A percentile compares a stretch with the other conserved stretches of the same genome.
Evolutionary conservation across 2,113 vertebrate genomes (phyloP).

Genomic region (Eira barbara): DNA sequence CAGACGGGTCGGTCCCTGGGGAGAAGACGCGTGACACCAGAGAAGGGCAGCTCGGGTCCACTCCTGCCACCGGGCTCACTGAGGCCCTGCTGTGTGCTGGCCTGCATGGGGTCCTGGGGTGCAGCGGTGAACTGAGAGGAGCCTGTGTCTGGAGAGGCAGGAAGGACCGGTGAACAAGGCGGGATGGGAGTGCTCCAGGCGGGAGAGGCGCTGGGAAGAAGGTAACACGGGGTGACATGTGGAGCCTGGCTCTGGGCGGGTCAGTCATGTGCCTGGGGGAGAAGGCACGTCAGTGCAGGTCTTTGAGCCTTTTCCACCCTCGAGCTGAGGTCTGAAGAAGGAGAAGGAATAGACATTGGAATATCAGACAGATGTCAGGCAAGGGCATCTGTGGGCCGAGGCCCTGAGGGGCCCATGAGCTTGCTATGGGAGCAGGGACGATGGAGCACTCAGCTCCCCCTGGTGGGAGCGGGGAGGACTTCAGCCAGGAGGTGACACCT

Average conservation of each 20-base stretch:
- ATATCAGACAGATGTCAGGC: accelerated
- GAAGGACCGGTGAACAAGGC: not conserved
- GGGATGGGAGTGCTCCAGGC: accelerated
- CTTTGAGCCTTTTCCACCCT: not conserved
- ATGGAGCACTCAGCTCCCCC: not conserved
- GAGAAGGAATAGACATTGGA: not conserved
- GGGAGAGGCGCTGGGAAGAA: not conserved
- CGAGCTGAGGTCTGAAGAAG: not conserved
- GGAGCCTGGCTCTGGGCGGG: accelerated
- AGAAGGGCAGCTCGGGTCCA: not conserved
- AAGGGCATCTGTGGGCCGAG: not conserved
- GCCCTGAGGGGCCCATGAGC: not conserved
- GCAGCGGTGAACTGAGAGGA: accelerated
- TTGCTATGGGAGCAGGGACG: too few relatives aligned
- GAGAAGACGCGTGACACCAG: accelerated
- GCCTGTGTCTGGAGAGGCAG: too few relatives aligned
- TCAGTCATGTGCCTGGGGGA: not conserved
- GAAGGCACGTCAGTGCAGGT: not conserved
- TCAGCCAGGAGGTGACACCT: not conserved
- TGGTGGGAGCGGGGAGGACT: not conserved
- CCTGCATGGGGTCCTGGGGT: accelerated
- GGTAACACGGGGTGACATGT: accelerated
- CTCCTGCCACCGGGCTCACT: not conserved
- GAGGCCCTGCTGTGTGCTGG: accelerated
- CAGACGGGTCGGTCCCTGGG: accelerated